phyloP scores from a whole-genome alignment of 2,113 vertebrate species.

The Lampris incognitus region DNA sequence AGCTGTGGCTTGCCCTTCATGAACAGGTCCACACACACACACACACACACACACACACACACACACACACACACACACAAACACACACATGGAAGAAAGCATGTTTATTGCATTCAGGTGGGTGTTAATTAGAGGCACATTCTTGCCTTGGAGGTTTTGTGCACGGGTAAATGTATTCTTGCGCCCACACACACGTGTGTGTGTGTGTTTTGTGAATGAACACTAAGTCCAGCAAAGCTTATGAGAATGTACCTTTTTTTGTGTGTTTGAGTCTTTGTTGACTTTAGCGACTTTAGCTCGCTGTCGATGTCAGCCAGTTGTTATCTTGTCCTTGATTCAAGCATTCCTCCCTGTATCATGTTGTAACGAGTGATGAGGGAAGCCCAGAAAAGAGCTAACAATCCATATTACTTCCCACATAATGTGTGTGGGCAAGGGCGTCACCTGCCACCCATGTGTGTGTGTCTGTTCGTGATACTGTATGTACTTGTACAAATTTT shows the following conservation, averaged over 20 bases:
- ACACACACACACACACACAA: too few relatives aligned
- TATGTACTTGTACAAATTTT: too few relatives aligned
- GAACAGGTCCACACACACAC: background rate
- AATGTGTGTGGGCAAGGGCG: too few relatives aligned
- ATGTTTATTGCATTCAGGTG: too few relatives aligned
- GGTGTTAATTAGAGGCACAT: too few relatives aligned
- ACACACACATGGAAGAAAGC: too few relatives aligned
- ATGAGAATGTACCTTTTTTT: too few relatives aligned
- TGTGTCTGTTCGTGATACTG: too few relatives aligned
- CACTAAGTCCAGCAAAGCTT: too few relatives aligned
- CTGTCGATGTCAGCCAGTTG: conserved; percentile 16
- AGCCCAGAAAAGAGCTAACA: background rate
- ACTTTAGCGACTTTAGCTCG: background rate
- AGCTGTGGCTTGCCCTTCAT: background rate
- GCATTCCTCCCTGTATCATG: conserved; percentile 42
- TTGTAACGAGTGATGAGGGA: conserved; percentile 12
- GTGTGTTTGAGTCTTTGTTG: background rate
- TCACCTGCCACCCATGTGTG: too few relatives aligned
- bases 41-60: background rate
- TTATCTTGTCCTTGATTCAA: conserved; percentile 25
- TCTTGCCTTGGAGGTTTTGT: background rate
- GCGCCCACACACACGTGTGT: background rate
- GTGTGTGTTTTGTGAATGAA: background rate
- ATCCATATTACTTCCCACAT: too few relatives aligned
- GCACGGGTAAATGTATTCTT: background rate